Conservation (phyloP, 2,113 vertebrate species). For the Ramphastos sulfuratus region DNA sequence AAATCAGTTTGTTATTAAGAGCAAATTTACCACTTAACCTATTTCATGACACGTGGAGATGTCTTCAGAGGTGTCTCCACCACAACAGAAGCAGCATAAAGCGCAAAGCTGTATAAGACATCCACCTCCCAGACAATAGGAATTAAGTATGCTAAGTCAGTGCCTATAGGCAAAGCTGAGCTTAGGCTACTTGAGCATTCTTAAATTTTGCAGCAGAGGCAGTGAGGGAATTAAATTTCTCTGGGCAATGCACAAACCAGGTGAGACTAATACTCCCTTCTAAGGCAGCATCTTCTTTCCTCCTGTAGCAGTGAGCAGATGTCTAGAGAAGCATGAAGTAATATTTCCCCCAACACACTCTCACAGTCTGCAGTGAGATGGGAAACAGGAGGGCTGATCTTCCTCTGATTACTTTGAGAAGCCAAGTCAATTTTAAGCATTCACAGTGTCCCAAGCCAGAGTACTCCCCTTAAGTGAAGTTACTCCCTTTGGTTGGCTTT, state of each 20-base stretch:
- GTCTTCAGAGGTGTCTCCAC: neutral
- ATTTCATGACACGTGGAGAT: neutral
- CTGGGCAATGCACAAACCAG: neutral
- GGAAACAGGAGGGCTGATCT: neutral
- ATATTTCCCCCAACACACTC: neutral
- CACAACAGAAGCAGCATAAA: neutral
- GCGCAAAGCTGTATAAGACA: neutral
- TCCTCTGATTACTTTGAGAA: neutral
- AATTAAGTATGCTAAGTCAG: neutral
- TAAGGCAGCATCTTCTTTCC: neutral
- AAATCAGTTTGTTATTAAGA: neutral
- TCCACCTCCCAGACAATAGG: neutral
- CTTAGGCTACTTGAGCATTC: neutral
- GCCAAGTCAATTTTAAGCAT: neutral
- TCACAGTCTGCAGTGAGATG: neutral
- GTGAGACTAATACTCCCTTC: neutral
- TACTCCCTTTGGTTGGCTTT: neutral
- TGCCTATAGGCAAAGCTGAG: neutral
- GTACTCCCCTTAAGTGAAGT: neutral
- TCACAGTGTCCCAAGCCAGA: neutral
- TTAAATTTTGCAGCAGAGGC: neutral
- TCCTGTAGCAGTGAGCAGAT: fast-evolving
- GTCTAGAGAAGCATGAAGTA: neutral
- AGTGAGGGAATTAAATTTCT: neutral
- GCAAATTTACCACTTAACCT: neutral